Percentiles rank a stretch among this genome's conserved stretches.
Conservation (phyloP, 2,888 invertebrate genomes). For the Anoplius nigerrimus region DNA sequence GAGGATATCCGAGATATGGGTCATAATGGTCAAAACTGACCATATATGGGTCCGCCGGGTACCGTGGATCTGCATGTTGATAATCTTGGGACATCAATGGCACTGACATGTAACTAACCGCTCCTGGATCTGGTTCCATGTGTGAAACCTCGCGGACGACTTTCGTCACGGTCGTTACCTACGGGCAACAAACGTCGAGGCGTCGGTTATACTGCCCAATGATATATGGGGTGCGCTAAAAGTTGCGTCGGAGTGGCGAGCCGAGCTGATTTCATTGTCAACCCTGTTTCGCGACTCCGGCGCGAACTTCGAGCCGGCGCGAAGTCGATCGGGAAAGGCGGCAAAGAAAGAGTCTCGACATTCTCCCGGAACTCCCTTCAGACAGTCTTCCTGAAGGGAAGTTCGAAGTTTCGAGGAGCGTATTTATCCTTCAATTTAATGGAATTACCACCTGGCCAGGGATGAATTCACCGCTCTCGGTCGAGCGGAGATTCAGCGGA, state of each 20-base stretch:
- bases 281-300: no score
- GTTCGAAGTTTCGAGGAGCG: no score
- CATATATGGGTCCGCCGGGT: slow-evolving; percentile 73
- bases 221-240: not conserved
- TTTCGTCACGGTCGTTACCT: slow-evolving; percentile 84
- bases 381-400: no score
- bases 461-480: not conserved
- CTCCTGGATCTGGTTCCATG: slow-evolving; percentile 77
- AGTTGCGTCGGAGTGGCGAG: not conserved
- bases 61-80: slow-evolving; percentile 70
- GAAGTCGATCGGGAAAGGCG: not conserved
- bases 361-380: no score
- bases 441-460: no score
- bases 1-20: slow-evolving; percentile 72
- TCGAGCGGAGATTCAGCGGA: not conserved
- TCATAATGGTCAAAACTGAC: slow-evolving; percentile 76
- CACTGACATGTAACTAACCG: slow-evolving; percentile 73
- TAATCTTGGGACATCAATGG: slow-evolving; percentile 73
- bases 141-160: slow-evolving; percentile 81
- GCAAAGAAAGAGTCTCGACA: not conserved
- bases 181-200: slow-evolving; percentile 38
- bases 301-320: not conserved
- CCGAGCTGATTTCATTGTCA: no score
- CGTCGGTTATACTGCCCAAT: not conserved
- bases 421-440: no score